Conservation (phyloP, 2,113 vertebrate species). For the Eulemur rufifrons region DNA sequence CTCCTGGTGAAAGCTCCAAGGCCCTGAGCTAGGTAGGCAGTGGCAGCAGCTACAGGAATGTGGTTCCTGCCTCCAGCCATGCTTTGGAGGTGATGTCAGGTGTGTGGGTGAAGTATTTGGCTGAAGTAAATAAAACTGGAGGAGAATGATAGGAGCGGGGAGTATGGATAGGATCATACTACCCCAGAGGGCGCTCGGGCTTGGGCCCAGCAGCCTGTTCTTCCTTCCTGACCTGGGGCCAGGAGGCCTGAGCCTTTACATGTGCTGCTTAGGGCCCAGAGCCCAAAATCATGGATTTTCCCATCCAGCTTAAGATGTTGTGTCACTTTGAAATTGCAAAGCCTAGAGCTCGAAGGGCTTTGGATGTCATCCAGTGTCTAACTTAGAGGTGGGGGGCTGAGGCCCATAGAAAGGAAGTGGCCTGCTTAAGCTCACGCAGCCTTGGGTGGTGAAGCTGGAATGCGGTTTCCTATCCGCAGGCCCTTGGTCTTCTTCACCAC, state of each 20-base stretch:
- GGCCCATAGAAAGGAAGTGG: background rate
- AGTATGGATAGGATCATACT: background rate
- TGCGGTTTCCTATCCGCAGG: background rate
- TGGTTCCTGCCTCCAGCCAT: background rate
- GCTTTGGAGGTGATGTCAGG: conserved; percentile 4
- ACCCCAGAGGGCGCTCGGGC: background rate
- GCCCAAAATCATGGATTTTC: background rate
- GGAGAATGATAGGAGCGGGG: background rate
- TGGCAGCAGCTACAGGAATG: background rate
- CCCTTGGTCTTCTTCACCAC: background rate
- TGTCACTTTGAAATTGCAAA: background rate
- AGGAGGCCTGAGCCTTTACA: background rate
- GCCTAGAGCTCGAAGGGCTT: background rate
- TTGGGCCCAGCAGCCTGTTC: background rate
- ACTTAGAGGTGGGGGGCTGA: background rate
- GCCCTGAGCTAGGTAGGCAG: background rate
- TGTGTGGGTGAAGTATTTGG: background rate
- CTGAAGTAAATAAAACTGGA: background rate
- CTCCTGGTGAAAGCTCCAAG: background rate
- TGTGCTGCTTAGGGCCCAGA: background rate
- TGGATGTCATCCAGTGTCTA: background rate
- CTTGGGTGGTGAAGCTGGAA: background rate
- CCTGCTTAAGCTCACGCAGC: background rate
- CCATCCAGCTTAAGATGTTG: background rate
- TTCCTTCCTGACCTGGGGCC: conserved; percentile 2